These are phyloP conservation scores for Eupithecia exiguata DNA, from an alignment of 2,888 invertebrate genomes.

Conservation along the genomic window DNA sequence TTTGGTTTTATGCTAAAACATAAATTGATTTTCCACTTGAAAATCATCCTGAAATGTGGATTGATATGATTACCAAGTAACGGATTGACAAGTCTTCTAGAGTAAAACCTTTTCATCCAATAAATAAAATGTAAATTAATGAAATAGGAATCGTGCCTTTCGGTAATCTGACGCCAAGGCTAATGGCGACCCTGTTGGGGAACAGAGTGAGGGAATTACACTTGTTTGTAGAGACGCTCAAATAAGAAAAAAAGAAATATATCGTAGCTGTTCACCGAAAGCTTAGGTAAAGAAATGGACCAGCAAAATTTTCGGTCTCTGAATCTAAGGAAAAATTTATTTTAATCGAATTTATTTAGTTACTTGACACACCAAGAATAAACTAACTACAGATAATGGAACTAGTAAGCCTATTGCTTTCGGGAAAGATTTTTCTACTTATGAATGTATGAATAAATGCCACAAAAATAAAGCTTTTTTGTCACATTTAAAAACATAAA, in stretches of 20 bases:
- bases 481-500: not conserved
- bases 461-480: not conserved
- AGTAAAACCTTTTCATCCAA: conserved; percentile 16
- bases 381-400: not conserved
- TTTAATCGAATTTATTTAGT: not conserved
- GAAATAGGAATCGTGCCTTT: conserved; percentile 18
- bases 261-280: not conserved
- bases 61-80: conserved; percentile 6
- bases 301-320: not conserved
- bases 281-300: not conserved
- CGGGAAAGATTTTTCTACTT: not conserved
- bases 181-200: conserved; percentile 10
- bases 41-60: not conserved
- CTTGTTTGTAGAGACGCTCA: not conserved
- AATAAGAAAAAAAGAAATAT: not conserved
- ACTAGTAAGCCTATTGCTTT: not conserved
- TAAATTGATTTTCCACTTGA: not conserved
- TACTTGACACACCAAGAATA: not conserved
- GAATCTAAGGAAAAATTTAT: not conserved
- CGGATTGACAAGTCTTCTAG: not conserved
- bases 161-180: conserved; percentile 20
- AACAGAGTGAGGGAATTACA: not conserved
- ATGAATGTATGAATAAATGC: not conserved
- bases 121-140: conserved; percentile 21
- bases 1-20: not conserved